Evolutionary conservation across 2,888 invertebrate genomes (phyloP).

Genomic region (Leistus spinibarbis): DNA sequence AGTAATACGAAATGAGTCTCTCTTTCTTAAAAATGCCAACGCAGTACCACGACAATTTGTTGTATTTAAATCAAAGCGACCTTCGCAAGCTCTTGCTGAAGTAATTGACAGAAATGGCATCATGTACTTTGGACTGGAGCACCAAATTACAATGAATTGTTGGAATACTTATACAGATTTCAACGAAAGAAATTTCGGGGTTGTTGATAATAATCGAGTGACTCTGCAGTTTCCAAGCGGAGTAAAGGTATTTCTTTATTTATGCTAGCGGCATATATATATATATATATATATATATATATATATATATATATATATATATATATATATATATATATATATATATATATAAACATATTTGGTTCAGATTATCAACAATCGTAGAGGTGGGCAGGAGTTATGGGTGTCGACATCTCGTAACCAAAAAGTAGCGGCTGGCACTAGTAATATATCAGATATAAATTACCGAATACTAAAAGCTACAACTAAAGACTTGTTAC

Average conservation of each 20-base stretch:
- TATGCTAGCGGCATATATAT: too few species aligned
- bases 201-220: constrained; percentile 63
- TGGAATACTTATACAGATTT: constrained; percentile 74
- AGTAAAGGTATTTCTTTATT: too few species aligned
- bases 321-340: too few species aligned
- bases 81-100: constrained; percentile 74
- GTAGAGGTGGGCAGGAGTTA: constrained; percentile 65
- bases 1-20: constrained; percentile 63
- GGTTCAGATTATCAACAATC: constrained; percentile 60
- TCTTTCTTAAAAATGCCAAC: constrained; percentile 58
- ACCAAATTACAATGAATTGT: constrained; percentile 71
- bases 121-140: constrained; percentile 72
- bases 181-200: constrained; percentile 61
- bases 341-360: too few species aligned
- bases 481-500: constrained; percentile 62
- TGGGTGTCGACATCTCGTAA: constrained; percentile 72
- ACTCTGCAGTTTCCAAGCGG: constrained; percentile 77
- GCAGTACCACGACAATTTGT: constrained; percentile 62
- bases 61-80: constrained; percentile 56
- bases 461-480: constrained; percentile 76
- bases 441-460: constrained; percentile 59
- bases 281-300: too few species aligned
- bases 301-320: too few species aligned
- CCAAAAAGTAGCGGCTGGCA: constrained; percentile 70
- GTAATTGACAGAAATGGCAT: constrained; percentile 74